These are phyloP conservation scores for Regulus satrapa DNA, from an alignment of 2,113 vertebrate genomes.

Conservation along the genomic window DNA sequence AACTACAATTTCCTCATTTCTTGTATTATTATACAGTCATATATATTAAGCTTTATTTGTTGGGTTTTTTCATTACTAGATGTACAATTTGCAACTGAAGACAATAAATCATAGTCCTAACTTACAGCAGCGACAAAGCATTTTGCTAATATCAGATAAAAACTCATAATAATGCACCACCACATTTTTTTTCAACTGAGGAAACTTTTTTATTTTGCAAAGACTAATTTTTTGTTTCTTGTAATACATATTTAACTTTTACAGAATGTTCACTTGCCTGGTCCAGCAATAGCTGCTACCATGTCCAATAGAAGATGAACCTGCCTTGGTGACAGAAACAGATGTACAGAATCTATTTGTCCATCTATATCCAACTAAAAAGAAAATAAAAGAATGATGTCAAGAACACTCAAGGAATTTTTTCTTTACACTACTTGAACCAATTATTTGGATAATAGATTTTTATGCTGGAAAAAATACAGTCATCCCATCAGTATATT, in stretches of 20 bases:
- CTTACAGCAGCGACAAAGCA: background rate
- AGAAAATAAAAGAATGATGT: background rate
- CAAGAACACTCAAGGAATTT: background rate
- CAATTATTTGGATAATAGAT: background rate
- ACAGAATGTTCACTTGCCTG: conserved; percentile 75
- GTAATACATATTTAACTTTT: background rate
- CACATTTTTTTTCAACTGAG: background rate
- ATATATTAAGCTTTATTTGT: background rate
- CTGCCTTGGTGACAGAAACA: conserved; percentile 92
- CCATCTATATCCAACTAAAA: conserved; percentile 90
- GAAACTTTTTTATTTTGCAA: background rate
- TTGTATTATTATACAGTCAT: background rate
- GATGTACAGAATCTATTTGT: conserved; percentile 85
- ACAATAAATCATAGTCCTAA: background rate
- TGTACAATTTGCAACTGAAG: background rate
- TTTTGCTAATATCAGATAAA: background rate
- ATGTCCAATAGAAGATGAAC: conserved; percentile 92
- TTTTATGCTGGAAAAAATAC: background rate
- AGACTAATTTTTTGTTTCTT: background rate
- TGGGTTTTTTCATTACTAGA: background rate
- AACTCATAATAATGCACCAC: background rate
- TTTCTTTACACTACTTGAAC: background rate
- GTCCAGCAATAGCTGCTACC: conserved; percentile 87
- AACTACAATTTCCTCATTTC: background rate
- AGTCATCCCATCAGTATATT: background rate